These are phyloP conservation scores for Pseudotriccus pelzelni DNA, from an alignment of 2,797 vertebrate species.

Conservation along the genomic window DNA sequence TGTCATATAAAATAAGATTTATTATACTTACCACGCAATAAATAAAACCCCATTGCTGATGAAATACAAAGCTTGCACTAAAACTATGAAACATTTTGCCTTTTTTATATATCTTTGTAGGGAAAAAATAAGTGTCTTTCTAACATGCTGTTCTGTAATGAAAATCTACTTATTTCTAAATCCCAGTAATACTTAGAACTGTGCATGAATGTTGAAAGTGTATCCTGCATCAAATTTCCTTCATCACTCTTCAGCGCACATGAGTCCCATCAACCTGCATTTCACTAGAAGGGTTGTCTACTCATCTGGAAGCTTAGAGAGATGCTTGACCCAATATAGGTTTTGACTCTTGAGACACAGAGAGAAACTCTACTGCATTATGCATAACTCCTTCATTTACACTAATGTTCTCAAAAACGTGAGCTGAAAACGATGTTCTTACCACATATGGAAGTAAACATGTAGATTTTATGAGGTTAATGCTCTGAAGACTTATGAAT, in stretches of 20 bases:
- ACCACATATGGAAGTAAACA: neutral
- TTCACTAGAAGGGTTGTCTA: conserved; percentile 2
- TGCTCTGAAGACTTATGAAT: conserved; percentile 4
- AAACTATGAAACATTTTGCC: neutral
- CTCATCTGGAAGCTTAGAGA: conserved; percentile 37
- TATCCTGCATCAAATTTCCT: neutral
- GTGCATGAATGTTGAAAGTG: neutral
- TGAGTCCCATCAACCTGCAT: conserved; percentile 13
- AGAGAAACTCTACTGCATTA: conserved; percentile 37
- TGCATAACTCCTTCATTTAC: conserved; percentile 35
- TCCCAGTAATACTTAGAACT: neutral
- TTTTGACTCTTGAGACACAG: conserved; percentile 28
- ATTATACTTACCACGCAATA: neutral
- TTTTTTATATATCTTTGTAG: neutral
- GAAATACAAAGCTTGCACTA: neutral
- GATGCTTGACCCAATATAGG: conserved; percentile 1
- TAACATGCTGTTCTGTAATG: neutral
- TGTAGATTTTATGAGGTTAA: conserved; percentile 45
- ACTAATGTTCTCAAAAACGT: conserved; percentile 13
- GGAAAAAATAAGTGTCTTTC: neutral
- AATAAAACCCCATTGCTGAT: neutral
- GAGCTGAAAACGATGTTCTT: conserved; percentile 35
- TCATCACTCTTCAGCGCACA: neutral
- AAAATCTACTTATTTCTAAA: neutral
- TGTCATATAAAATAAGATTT: neutral